Evolutionary conservation across 2,113 vertebrate species (phyloP), one percentile per base, ranked within the genome.

Genomic region (Plecotus auritus): DNA sequence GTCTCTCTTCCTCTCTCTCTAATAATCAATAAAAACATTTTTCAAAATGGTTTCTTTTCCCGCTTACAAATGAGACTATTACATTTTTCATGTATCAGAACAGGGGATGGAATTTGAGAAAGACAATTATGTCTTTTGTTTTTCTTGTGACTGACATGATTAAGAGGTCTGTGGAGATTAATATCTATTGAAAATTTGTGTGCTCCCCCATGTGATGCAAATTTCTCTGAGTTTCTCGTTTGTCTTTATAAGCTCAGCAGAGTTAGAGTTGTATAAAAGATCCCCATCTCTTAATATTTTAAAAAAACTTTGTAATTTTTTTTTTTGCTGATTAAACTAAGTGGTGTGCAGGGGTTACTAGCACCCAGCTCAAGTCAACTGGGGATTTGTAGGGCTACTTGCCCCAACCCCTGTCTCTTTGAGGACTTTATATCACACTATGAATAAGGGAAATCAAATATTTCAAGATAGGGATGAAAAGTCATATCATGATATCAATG

Each of bases 161-260:
- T 95, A 96, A 96, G 70, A 90, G 80, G 64, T 90, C 42, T 72
- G 4, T 86, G 96, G 69, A 85, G 67, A 94, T 95, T 40, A 76
- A 2, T 4, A 37, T 64, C 32, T 81, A 4, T 91, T 94, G 54
- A 76, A 96, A 95, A 69, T 91, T 82, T 80, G 82, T 92, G 37
- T 73, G 74, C 72, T 96, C 96, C 20, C 10, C 11, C 37, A 16
- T 59, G 42, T 66, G 26, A 96, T 61, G 23, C 22, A 91, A 78
- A 40, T 96, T 87, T 64, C 17, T 95, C 49, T 85, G 95, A 88
- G 95, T 88, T 54, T 96, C 88, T 45, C 81, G 18, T 90, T 95
- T 95, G 72, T 97, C 28, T 86, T 93, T 47, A 84, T 67, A 74
- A 88, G 37, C 32, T 69, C 86, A 93, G n/a, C 51, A 88, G 70